phyloP scores from a whole-genome alignment of 2,113 vertebrate species.

The Platysteira castanea region DNA sequence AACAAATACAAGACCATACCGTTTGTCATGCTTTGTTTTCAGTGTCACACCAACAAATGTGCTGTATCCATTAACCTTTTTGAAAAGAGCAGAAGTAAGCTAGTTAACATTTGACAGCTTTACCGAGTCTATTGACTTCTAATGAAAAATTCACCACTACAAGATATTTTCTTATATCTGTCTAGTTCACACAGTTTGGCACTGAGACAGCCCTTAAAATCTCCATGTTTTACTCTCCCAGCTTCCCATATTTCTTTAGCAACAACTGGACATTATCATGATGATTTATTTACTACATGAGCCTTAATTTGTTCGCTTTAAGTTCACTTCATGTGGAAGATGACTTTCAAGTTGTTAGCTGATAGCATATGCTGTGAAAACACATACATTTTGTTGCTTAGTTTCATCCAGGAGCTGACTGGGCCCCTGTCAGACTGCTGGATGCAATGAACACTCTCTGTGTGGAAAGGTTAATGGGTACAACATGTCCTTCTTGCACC shows the following conservation, averaged over 20 bases:
- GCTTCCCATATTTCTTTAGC: not conserved
- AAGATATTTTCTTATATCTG: slow-evolving; percentile 42
- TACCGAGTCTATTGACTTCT: slow-evolving; percentile 58
- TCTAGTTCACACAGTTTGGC: slow-evolving; percentile 46
- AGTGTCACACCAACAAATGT: slow-evolving; percentile 70
- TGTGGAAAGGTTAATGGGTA: slow-evolving; percentile 47
- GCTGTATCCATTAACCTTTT: slow-evolving; percentile 81
- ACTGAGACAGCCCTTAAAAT: slow-evolving; percentile 45
- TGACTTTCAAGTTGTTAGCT: slow-evolving; percentile 32
- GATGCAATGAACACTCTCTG: not conserved
- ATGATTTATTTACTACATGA: slow-evolving; percentile 64
- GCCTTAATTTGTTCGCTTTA: slow-evolving; percentile 53
- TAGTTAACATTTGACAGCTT: slow-evolving; percentile 76
- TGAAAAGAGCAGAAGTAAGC: slow-evolving; percentile 73
- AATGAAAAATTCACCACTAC: slow-evolving; percentile 73
- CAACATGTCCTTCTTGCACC: slow-evolving; percentile 54
- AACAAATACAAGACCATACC: slow-evolving; percentile 39
- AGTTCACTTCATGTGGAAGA: slow-evolving; percentile 14
- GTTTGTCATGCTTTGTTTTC: slow-evolving; percentile 73
- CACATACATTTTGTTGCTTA: not conserved
- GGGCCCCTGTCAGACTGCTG: not conserved
- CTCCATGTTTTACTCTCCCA: slow-evolving; percentile 3
- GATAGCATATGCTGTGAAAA: not conserved
- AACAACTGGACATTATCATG: slow-evolving; percentile 6
- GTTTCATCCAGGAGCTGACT: not conserved